Percentiles rank a stretch among this genome's conserved stretches.
phyloP scores from a whole-genome alignment of 1,140 invertebrate species.

The Sminthurinus signatus region DNA sequence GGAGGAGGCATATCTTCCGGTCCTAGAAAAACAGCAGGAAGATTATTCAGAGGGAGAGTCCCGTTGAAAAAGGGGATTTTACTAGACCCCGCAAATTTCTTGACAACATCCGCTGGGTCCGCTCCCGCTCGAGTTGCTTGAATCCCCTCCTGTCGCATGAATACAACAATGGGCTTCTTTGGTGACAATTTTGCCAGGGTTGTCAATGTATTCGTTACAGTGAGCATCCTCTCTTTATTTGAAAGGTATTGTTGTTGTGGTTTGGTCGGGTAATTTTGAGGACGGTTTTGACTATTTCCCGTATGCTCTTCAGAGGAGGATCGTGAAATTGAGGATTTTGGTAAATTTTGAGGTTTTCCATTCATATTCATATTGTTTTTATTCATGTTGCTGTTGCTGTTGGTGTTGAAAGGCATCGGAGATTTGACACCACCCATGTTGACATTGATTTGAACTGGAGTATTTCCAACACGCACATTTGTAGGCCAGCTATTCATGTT shows the following conservation, averaged over 20 bases:
- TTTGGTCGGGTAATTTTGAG: not conserved
- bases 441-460: constrained; percentile 15
- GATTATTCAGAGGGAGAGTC: constrained; percentile 23
- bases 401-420: not conserved
- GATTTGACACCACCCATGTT: not conserved
- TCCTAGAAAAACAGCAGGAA: constrained; percentile 38
- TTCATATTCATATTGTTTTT: not conserved
- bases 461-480: constrained; percentile 17
- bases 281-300: not conserved
- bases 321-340: not conserved
- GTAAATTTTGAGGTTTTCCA: not conserved
- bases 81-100: constrained; percentile 39
- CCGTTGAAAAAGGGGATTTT: constrained; percentile 41
- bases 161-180: constrained; percentile 39
- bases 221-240: constrained; percentile 9
- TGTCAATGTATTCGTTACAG: constrained; percentile 32
- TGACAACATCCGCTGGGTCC: constrained; percentile 39
- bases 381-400: not conserved
- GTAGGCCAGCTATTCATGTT: constrained; percentile 14
- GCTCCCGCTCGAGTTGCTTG: constrained; percentile 25
- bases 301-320: not conserved
- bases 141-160: constrained; percentile 38
- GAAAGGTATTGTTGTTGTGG: not conserved
- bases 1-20: constrained; percentile 37
- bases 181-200: constrained; percentile 40